Base-by-base conservation (phyloP, 2,113 vertebrate genomes). In the Lota lota region DNA sequence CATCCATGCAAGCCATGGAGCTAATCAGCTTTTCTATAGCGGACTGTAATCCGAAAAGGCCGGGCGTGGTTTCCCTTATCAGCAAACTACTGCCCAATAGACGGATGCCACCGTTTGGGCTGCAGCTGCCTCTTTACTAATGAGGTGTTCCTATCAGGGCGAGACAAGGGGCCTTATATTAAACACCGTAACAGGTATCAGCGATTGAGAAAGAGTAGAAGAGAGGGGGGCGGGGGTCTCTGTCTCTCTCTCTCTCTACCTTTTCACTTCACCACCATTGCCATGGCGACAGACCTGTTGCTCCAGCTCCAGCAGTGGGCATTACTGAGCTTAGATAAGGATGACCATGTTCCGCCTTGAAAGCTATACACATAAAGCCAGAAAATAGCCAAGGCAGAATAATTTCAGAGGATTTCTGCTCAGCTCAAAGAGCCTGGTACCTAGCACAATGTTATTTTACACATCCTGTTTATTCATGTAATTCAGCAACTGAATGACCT, bases 1-100 rank as follows among this genome's bases (percentile, higher is more conserved):
- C 85, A 69, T 88, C 70, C 66, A 75, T 76, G 69, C 76, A 70
- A 86, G 80, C 77, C 11, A 5, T 61, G 10, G n/a, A 60, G 75
- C 74, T 91, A 90, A 92, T 89, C 87, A 85, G 88, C 89, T 90
- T 88, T 91, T 60, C 79, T 76, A 4, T 68, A 69, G 77, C 76
- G 74, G 83, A 76, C 79, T 77, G 77, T 92, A 88, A 90, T 91
- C 88, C 86, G 74, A 78, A 47, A 86, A 81, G 84, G 82, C 84
- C 74, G 76, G 75, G 54, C 75, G 78, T 72, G 82, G 80, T 82
- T 87, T 88, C 74, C 78, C 71, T 83, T 83, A 88, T 88, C 80
- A 84, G 66, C 75, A 74, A 82, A 74, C 71, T 75, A 17, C 51
- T 77, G 77, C 19, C 84, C 81, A 64, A 83, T 72, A 65, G 70